Base-by-base conservation (phyloP, 2,888 invertebrate genomes). In the Diarsia dahlii region DNA sequence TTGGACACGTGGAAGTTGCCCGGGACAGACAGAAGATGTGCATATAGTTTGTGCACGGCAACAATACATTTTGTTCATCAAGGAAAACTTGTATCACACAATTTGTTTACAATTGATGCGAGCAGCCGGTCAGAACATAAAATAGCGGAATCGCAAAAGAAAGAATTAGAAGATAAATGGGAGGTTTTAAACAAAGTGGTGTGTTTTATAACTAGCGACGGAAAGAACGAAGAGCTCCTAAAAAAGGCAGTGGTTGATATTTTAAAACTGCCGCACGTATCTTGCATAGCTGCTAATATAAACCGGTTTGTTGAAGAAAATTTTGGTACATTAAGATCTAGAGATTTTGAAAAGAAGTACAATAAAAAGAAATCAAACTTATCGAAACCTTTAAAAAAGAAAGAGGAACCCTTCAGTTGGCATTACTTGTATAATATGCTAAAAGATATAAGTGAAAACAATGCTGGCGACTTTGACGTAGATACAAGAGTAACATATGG, bases 21-120 rank as follows among this genome's bases (percentile, higher is more conserved):
- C 4, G 46, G 8, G 18, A 15, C 20, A 8, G 13, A 50, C 0
- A 9, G 20, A 23, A 56, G 18, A 46, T n/a, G 15, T 15, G n/a
- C 8, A 6, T 1, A 3, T 28, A 50, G 56, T 39, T 50, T 71
- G 74, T 48, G 56, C 20, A 75, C 71, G 23, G 46, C 34, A 56
- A 71, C 71, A 3, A n/a, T 75, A 50, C 71, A 75, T 50, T 75
- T 58, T n/a, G 48, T 75, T 23, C 10, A 50, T 15, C 10, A 50
- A 15, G 71, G 71, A 23, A 64, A 75, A 64, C 56, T 54, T 2
- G 28, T 48, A 15, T 50, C 63, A 23, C 64, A 34, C 23, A 71
- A 12, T 39, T 50, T 75, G 23, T 64, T 56, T 18, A 64, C 71
- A 48, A 62, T 68, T 18, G 39, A 23, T 4, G 34, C 60, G 10